Evolutionary conservation across 2,797 vertebrate species (phyloP).

Genomic region (Anabacerthia variegaticeps): DNA sequence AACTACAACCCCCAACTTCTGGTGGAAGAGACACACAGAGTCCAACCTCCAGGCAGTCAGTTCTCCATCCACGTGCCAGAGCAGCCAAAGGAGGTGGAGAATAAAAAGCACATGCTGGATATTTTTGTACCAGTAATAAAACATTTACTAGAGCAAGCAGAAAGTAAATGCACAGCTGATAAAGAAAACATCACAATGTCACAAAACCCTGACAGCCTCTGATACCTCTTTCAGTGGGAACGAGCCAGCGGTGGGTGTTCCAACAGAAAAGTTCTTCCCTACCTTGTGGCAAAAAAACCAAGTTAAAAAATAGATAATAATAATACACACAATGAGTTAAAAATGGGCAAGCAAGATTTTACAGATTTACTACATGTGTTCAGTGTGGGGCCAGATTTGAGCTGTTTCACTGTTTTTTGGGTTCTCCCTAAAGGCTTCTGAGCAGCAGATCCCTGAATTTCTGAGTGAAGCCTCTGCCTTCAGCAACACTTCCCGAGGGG

Average conservation of each 20-base stretch:
- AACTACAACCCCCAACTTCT: not conserved
- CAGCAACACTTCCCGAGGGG: not conserved
- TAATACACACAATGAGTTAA: constrained; percentile 28
- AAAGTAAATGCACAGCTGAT: constrained; percentile 79
- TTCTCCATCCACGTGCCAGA: not conserved
- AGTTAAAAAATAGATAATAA: constrained; percentile 2
- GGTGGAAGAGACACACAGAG: not conserved
- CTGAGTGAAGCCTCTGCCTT: not conserved
- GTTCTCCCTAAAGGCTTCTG: constrained; percentile 19
- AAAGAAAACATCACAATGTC: constrained; percentile 80
- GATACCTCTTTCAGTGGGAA: constrained; percentile 73
- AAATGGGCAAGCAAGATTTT: constrained; percentile 38
- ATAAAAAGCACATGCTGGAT: constrained; percentile 39
- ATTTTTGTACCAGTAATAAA: constrained; percentile 77
- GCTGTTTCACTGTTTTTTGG: not conserved
- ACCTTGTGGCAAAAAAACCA: constrained; percentile 35
- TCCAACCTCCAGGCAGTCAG: not conserved
- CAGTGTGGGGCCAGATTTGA: not conserved
- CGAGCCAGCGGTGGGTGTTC: constrained; percentile 63
- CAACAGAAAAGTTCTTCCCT: constrained; percentile 67
- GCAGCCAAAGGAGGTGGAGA: not conserved
- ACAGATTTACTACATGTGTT: constrained; percentile 37
- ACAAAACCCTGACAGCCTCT: constrained; percentile 73
- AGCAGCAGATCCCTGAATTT: constrained; percentile 51
- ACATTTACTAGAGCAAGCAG: constrained; percentile 83